phyloP scores from a whole-genome alignment of 2,113 vertebrate genomes.

The Nesogale talazaci region DNA sequence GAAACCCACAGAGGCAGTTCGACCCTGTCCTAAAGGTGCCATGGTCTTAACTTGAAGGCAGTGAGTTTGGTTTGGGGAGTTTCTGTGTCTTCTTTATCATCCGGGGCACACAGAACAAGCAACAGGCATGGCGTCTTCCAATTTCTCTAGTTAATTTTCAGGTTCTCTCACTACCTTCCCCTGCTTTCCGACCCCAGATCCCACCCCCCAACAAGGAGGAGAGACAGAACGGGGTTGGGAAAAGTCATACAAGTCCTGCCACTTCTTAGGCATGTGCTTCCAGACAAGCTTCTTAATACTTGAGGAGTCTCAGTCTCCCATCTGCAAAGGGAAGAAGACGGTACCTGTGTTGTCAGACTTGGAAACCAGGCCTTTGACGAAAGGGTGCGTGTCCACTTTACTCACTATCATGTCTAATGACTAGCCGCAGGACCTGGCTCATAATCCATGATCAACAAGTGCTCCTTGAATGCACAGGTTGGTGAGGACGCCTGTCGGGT shows the following conservation, averaged over 20 bases:
- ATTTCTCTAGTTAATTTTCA: constrained; percentile 1
- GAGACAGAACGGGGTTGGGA: not conserved
- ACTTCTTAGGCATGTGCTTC: not conserved
- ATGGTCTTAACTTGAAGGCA: too few species aligned
- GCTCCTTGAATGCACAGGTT: not conserved
- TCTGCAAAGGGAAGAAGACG: not conserved
- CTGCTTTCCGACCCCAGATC: too few species aligned
- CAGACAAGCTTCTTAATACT: not conserved
- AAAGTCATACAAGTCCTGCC: not conserved
- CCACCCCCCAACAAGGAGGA: not conserved
- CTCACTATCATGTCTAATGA: too few species aligned
- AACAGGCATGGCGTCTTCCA: not conserved
- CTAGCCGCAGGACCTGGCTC: not conserved
- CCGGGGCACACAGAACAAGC: not conserved
- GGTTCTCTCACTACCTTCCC: not conserved
- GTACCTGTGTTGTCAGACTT: not conserved
- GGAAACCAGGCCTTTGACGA: not conserved
- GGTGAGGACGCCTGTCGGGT: not conserved
- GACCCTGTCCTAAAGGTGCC: too few species aligned
- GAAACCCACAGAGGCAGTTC: too few species aligned
- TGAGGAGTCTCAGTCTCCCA: not conserved
- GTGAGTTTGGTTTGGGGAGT: too few species aligned
- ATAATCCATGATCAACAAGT: not conserved
- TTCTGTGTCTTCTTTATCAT: not conserved
- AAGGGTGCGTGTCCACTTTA: not conserved